These are phyloP conservation scores for Macrostomum lignano DNA, from an alignment of 1,140 invertebrate genomes.

Conservation along the genomic window DNA sequence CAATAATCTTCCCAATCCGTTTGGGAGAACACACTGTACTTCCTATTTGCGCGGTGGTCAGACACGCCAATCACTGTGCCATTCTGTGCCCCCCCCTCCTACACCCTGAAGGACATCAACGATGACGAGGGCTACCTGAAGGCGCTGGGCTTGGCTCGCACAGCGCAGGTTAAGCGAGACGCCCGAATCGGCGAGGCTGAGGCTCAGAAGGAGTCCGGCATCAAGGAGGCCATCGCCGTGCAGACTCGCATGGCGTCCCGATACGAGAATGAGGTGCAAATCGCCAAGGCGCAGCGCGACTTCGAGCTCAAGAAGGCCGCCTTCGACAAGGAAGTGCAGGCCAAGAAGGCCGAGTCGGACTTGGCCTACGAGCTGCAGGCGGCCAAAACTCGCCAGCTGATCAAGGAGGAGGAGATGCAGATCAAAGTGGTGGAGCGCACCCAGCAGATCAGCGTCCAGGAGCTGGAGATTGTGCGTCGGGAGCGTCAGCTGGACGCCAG, in stretches of 20 bases:
- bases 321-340: constrained; percentile 82
- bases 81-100: neutral
- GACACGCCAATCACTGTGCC: neutral
- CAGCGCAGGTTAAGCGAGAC: constrained; percentile 78
- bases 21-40: no score
- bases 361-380: constrained; percentile 73
- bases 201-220: constrained; percentile 32
- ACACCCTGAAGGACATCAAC: constrained; percentile 79
- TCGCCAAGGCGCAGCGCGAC: constrained; percentile 72
- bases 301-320: constrained; percentile 86
- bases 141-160: constrained; percentile 73
- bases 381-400: constrained; percentile 71
- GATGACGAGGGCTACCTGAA: constrained; percentile 88
- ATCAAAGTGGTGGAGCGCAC: constrained; percentile 66
- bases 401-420: constrained; percentile 87
- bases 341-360: constrained; percentile 75
- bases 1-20: no score
- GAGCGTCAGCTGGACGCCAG: constrained; percentile 53
- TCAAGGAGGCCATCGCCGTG: constrained; percentile 56
- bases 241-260: constrained; percentile 62
- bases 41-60: no score
- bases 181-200: constrained; percentile 81
- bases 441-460: constrained; percentile 54
- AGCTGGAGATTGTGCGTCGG: constrained; percentile 23
- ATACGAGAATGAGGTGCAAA: constrained; percentile 64